Percentiles rank a stretch among this genome's conserved stretches.
phyloP scores from a whole-genome alignment of 2,888 invertebrate genomes.

The Lycocerus yunnanus region DNA sequence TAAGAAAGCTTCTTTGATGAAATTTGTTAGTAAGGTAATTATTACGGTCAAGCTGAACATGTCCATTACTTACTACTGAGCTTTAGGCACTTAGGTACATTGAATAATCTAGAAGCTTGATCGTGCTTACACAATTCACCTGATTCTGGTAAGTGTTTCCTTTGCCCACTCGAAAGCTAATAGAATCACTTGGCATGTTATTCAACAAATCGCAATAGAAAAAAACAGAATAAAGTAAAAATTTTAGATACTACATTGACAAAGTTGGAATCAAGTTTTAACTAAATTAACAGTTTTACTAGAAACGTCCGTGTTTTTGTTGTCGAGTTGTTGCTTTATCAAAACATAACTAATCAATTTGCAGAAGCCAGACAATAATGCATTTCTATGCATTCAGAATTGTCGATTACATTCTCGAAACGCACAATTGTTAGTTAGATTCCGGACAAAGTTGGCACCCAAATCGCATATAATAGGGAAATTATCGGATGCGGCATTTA shows the following conservation, averaged over 20 bases:
- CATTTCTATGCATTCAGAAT: conserved; percentile 17
- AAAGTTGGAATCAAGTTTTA: not conserved
- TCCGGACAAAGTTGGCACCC: conserved; percentile 19
- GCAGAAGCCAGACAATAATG: conserved; percentile 35
- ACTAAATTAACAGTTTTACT: not conserved
- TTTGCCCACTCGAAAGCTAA: not conserved
- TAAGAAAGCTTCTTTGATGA: not conserved
- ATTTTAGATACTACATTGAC: not conserved
- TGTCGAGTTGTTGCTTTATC: not conserved
- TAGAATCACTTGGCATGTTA: not conserved
- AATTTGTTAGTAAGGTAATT: not conserved
- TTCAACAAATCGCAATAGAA: not conserved
- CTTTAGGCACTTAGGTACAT: not conserved
- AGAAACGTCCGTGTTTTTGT: not conserved
- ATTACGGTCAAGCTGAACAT: not conserved
- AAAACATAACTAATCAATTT: conserved; percentile 18
- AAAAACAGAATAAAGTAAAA: not conserved
- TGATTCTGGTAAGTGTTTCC: conserved; percentile 2
- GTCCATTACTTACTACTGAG: not conserved
- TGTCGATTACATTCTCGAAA: conserved; percentile 32
- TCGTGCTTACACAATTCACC: conserved; percentile 13
- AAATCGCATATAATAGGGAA: conserved; percentile 35
- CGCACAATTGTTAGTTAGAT: conserved; percentile 32
- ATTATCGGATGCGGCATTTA: conserved; percentile 28
- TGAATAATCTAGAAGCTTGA: conserved; percentile 13